Percentiles rank a stretch among this genome's conserved stretches.
Conservation (phyloP, 2,888 invertebrate genomes). For the Muscina levida region DNA sequence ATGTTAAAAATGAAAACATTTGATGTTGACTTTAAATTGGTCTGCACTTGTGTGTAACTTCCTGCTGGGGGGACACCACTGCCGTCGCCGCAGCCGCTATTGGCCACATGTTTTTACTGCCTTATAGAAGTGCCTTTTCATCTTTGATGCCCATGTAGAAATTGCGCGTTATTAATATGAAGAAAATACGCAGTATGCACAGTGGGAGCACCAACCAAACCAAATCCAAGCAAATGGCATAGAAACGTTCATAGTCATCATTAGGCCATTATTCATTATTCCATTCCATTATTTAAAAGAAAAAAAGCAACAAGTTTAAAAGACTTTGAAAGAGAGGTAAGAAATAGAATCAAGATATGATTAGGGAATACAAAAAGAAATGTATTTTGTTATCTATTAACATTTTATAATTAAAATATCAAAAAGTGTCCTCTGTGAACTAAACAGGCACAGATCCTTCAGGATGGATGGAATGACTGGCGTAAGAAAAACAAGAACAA, state of each 20-base stretch:
- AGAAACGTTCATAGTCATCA: conserved; percentile 82
- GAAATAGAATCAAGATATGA: neutral
- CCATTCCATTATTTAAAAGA: conserved; percentile 82
- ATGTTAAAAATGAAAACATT: conserved; percentile 65
- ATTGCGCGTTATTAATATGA: conserved; percentile 81
- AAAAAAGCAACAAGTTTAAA: conserved; percentile 7
- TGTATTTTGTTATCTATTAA: too few species aligned
- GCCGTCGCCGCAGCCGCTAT: conserved; percentile 23
- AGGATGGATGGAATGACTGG: too few species aligned
- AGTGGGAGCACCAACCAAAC: conserved; percentile 85
- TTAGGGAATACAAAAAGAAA: neutral
- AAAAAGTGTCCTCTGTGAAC: too few species aligned
- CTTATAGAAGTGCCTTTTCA: conserved; percentile 74
- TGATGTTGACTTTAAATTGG: conserved; percentile 58
- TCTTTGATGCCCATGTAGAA: conserved; percentile 77
- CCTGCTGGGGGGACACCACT: neutral
- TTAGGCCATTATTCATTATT: conserved; percentile 84
- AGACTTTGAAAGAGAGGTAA: neutral
- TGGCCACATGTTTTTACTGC: conserved; percentile 55
- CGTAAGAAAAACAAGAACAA: too few species aligned
- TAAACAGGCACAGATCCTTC: too few species aligned
- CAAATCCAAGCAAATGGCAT: conserved; percentile 84
- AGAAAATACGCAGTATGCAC: conserved; percentile 84
- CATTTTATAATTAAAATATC: conserved; percentile 10
- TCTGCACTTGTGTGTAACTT: conserved; percentile 64